These are phyloP conservation scores for Rhabdomys dilectus DNA, from an alignment of 2,113 vertebrate species.

Conservation along the genomic window DNA sequence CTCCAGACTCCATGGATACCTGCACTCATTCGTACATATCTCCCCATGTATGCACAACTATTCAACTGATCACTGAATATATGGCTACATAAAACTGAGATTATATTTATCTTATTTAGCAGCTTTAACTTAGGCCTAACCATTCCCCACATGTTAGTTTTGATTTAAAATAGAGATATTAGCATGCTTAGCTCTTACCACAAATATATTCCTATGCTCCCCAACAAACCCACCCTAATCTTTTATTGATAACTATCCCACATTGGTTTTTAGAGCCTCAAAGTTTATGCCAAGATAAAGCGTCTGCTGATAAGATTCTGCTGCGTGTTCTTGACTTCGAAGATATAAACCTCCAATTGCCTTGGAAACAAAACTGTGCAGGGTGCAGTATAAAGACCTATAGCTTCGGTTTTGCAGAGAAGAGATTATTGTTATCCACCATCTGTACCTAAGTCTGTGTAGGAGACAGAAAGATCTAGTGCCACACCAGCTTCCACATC, in stretches of 20 bases:
- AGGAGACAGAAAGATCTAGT: constrained; percentile 12
- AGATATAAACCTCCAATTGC: constrained; percentile 38
- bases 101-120: not conserved
- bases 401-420: not conserved
- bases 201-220: constrained; percentile 5
- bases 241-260: constrained; percentile 17
- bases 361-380: constrained; percentile 40
- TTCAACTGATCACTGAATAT: not conserved
- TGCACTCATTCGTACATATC: not conserved
- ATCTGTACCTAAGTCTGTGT: not conserved
- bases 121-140: not conserved
- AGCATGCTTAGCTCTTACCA: not conserved
- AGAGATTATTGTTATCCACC: constrained; percentile 40
- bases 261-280: not conserved
- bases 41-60: not conserved
- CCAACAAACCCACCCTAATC: constrained; percentile 1
- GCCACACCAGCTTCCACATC: not conserved
- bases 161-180: constrained; percentile 41
- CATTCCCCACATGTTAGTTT: not conserved
- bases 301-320: not conserved
- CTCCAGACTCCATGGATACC: not conserved
- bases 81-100: not conserved
- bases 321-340: constrained; percentile 26
- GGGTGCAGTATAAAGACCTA: constrained; percentile 23
- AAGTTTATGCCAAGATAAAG: not conserved